phyloP scores from a whole-genome alignment of 2,113 vertebrate genomes.

The Pedetes capensis region DNA sequence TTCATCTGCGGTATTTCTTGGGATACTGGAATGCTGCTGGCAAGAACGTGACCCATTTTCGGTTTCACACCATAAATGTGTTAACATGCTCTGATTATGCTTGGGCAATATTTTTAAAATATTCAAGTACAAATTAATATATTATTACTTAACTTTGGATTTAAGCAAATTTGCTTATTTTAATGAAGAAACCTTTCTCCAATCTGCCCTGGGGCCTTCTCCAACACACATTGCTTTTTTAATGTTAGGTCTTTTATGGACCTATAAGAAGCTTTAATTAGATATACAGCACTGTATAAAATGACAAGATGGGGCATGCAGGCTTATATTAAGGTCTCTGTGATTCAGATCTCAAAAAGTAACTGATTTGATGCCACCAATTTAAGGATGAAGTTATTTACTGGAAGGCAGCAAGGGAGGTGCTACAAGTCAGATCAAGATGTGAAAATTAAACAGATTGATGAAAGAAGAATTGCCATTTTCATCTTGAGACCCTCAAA shows the following conservation, averaged over 20 bases:
- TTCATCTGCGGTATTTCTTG: slow-evolving; percentile 59
- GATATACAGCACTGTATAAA: slow-evolving; percentile 47
- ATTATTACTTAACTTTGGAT: slow-evolving; percentile 67
- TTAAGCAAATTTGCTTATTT: slow-evolving; percentile 53
- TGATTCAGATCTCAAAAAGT: slow-evolving; percentile 69
- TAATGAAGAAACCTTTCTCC: slow-evolving; percentile 52
- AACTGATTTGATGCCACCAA: slow-evolving; percentile 54
- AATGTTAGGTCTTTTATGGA: slow-evolving; percentile 64
- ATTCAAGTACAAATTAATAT: slow-evolving; percentile 50
- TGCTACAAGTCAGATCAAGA: slow-evolving; percentile 44
- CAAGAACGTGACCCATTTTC: slow-evolving; percentile 74
- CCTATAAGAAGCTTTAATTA: slow-evolving; percentile 72
- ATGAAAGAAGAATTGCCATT: not conserved
- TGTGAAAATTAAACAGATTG: slow-evolving; percentile 9
- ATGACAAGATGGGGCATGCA: slow-evolving; percentile 57
- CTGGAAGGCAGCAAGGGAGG: slow-evolving; percentile 61
- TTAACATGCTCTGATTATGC: slow-evolving; percentile 52
- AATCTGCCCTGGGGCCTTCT: slow-evolving; percentile 40
- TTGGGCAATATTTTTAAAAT: slow-evolving; percentile 69
- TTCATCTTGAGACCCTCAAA: not conserved
- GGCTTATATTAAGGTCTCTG: slow-evolving; percentile 44
- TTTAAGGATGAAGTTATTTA: slow-evolving; percentile 72
- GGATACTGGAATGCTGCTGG: slow-evolving; percentile 69
- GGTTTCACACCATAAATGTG: slow-evolving; percentile 52
- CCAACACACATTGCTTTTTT: slow-evolving; percentile 40